These are phyloP conservation scores for Embiotoca jacksoni DNA, from an alignment of 2,113 vertebrate species.

Conservation along the genomic window DNA sequence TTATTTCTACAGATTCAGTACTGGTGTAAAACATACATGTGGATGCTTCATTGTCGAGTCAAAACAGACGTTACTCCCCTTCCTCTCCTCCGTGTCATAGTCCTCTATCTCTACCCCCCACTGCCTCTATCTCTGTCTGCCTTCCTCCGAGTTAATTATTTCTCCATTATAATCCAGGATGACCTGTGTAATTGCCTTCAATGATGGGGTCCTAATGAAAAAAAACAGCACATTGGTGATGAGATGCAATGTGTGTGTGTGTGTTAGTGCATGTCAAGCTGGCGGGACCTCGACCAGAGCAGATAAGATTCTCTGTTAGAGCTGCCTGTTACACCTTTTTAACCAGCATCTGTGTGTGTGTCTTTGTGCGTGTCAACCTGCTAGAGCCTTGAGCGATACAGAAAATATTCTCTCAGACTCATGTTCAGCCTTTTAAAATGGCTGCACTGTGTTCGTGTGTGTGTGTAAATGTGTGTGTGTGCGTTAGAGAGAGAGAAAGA, in stretches of 20 bases:
- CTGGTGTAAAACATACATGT: neutral
- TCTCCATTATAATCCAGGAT: conserved; percentile 62
- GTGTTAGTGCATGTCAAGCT: conserved; percentile 28
- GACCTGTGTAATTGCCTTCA: conserved; percentile 68
- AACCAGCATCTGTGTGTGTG: neutral
- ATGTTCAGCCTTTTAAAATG: conserved; percentile 29
- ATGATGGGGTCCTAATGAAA: conserved; percentile 45
- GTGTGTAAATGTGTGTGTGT: neutral
- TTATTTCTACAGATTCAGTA: neutral
- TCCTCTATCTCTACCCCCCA: neutral
- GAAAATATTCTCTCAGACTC: conserved; percentile 42
- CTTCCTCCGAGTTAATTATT: conserved; percentile 57
- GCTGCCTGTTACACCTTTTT: conserved; percentile 33
- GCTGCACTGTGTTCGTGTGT: neutral
- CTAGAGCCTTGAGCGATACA: conserved; percentile 42
- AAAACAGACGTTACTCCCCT: conserved; percentile 23
- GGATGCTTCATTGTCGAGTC: neutral
- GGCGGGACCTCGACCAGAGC: conserved; percentile 26
- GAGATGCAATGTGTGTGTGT: neutral
- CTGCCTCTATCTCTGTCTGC: conserved; percentile 12
- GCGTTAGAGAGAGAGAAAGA: neutral
- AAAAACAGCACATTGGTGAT: conserved; percentile 43
- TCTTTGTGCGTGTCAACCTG: neutral
- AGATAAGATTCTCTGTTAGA: conserved; percentile 51
- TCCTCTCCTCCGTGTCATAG: neutral